phyloP scores from a whole-genome alignment of 1,140 invertebrate genomes.

The Drosophila sucinea region DNA sequence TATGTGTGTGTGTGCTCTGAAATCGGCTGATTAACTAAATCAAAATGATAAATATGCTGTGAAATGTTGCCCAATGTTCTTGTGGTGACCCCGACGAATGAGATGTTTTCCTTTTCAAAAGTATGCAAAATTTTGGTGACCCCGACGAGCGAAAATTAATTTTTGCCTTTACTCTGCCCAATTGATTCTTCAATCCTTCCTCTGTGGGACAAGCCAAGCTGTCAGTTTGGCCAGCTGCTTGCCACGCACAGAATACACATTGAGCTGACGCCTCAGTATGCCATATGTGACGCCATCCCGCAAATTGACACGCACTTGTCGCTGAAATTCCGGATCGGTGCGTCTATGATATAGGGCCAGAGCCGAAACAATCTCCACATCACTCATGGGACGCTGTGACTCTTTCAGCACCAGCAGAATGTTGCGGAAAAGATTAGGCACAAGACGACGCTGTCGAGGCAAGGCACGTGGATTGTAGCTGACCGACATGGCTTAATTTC shows the following conservation, averaged over 20 bases:
- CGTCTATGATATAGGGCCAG: conserved; percentile 25
- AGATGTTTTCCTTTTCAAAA: neutral
- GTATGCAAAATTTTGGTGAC: neutral
- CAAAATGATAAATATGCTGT: conserved; percentile 10
- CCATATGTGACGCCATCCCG: conserved; percentile 48
- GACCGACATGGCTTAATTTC: conserved; percentile 29
- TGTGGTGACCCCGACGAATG: neutral
- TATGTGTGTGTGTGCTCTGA: neutral
- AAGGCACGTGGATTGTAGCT: conserved; percentile 27
- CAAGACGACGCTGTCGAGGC: conserved; percentile 30
- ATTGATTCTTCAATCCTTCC: neutral
- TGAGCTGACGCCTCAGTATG: conserved; percentile 38
- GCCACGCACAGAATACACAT: conserved; percentile 26
- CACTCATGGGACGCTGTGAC: conserved; percentile 35
- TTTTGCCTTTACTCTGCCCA: neutral
- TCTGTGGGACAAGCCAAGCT: conserved; percentile 5
- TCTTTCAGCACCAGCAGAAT: conserved; percentile 43
- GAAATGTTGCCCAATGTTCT: neutral
- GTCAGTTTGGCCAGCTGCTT: conserved; percentile 34
- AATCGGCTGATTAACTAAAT: conserved; percentile 8
- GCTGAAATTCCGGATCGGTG: conserved; percentile 50
- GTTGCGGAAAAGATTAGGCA: conserved; percentile 30
- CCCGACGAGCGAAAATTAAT: neutral
- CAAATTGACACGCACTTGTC: conserved; percentile 46
- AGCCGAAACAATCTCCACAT: conserved; percentile 30